Base-by-base conservation (phyloP, 2,797 vertebrate species). In the Sebastiscus tertius region DNA sequence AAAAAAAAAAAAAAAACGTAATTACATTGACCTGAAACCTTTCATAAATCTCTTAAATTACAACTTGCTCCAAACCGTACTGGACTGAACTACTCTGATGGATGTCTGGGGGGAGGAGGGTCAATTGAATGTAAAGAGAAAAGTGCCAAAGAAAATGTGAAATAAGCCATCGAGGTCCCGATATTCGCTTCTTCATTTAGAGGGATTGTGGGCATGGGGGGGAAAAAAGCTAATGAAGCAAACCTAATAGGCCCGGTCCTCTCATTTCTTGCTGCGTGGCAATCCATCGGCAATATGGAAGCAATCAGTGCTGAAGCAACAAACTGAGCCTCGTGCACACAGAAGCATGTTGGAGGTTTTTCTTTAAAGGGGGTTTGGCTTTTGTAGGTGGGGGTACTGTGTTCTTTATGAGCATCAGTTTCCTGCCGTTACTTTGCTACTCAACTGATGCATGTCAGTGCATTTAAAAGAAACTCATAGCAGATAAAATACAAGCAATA, bases 251-350 rank as follows among this genome's bases (percentile, higher is more conserved):
- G 78, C 73, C 77, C 65, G 10, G 56, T 73, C 75, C 18, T 42
- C 76, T 89, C 82, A 55, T 87, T 89, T 85, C 74, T 80, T 64
- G 49, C 81, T 72, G 80, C 75, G 75, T 64, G 70, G 67, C 79
- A 66, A 82, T 81, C 84, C 65, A 64, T 64, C 69, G 76, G 89
- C 84, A 91, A 87, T 87, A 72, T 94, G 90, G 92, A 86, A 92
- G 83, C 88, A 89, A 91, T 93, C 84, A 90, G 82, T 62, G 61
- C 60, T 69, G 85, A 86, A 20, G 87, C 75, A 72, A 81, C 76
- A 77, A 82, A 42, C 5, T 13, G 33, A 72, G 76, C 52, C 24
- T 14, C 7, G 0, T 73, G 63, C 66, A 59, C 70, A 79, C 69
- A 90, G 64, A 72, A 70, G 78, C 71, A 77, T 72, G n/a, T 18